Evolutionary conservation across 2,888 invertebrate species (phyloP).

Genomic region (Calliphora vomitoria): DNA sequence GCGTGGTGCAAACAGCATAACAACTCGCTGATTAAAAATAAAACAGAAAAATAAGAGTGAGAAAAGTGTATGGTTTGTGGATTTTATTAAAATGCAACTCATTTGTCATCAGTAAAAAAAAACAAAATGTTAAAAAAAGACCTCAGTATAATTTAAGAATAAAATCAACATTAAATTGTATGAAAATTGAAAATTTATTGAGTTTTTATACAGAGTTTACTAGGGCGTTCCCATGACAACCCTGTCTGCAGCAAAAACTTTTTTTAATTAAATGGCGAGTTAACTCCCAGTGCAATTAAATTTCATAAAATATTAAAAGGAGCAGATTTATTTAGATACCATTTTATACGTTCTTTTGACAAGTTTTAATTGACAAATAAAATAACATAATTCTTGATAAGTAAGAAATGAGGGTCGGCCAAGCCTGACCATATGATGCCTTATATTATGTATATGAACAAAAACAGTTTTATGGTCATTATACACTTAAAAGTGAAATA

Average conservation of each 20-base stretch:
- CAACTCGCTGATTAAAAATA: conserved; percentile 30
- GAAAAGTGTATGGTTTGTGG: conserved; percentile 38
- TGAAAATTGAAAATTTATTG: neutral
- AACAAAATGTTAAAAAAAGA: neutral
- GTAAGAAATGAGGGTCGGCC: too few relatives aligned
- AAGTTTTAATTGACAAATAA: too few relatives aligned
- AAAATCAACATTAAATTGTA: conserved; percentile 10
- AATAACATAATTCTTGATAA: too few relatives aligned
- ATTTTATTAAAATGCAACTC: conserved; percentile 19
- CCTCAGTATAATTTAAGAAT: neutral
- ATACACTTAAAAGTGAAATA: too few relatives aligned
- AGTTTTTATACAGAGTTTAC: neutral
- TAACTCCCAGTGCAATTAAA: conserved; percentile 1
- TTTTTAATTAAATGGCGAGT: conserved; percentile 1
- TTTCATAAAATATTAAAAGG: neutral
- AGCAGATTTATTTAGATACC: neutral
- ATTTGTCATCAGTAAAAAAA: conserved; percentile 3
- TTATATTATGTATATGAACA: too few relatives aligned
- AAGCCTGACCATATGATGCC: too few relatives aligned
- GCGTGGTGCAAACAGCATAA: neutral
- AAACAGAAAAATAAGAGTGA: neutral
- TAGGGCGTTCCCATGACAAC: neutral
- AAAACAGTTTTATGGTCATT: too few relatives aligned
- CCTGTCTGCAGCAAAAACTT: neutral
- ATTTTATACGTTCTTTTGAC: too few relatives aligned